phyloP scores from a whole-genome alignment of 2,113 vertebrate species.

The Galemys pyrenaicus region DNA sequence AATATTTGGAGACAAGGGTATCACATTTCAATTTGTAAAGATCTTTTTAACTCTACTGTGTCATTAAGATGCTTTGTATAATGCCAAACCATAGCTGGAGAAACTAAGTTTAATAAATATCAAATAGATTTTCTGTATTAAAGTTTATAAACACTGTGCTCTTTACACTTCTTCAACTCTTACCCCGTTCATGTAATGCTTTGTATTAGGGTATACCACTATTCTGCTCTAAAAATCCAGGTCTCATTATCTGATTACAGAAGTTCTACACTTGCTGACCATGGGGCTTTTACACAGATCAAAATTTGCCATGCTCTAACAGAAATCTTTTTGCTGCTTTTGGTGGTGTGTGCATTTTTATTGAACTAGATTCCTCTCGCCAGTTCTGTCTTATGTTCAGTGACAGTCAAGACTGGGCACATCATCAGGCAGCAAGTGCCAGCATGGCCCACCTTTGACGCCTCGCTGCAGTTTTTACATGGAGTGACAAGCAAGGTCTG shows the following conservation, averaged over 20 bases:
- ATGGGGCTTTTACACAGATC: neutral
- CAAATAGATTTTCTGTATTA: slow-evolving; percentile 94
- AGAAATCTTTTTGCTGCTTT: slow-evolving; percentile 3
- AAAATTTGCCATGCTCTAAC: neutral
- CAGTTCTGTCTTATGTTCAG: slow-evolving; percentile 10
- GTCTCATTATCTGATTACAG: neutral
- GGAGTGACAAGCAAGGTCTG: neutral
- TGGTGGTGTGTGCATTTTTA: neutral
- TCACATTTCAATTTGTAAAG: slow-evolving; percentile 94
- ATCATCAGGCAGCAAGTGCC: neutral
- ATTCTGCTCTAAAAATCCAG: neutral
- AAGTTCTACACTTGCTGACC: neutral
- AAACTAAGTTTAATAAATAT: slow-evolving; percentile 94
- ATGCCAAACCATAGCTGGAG: slow-evolving; percentile 93
- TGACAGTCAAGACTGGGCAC: neutral
- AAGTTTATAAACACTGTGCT: slow-evolving; percentile 78
- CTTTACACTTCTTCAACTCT: slow-evolving; percentile 48
- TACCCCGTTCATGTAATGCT: neutral
- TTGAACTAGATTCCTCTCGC: slow-evolving; percentile 13
- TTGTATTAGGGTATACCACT: neutral
- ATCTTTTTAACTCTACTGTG: slow-evolving; percentile 92
- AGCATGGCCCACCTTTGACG: neutral
- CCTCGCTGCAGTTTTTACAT: neutral
- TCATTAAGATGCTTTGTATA: slow-evolving; percentile 94
- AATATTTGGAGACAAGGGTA: slow-evolving; percentile 94